These are phyloP conservation scores for Hesperophylax magnus DNA, from an alignment of 1,140 invertebrate genomes.

Conservation along the genomic window DNA sequence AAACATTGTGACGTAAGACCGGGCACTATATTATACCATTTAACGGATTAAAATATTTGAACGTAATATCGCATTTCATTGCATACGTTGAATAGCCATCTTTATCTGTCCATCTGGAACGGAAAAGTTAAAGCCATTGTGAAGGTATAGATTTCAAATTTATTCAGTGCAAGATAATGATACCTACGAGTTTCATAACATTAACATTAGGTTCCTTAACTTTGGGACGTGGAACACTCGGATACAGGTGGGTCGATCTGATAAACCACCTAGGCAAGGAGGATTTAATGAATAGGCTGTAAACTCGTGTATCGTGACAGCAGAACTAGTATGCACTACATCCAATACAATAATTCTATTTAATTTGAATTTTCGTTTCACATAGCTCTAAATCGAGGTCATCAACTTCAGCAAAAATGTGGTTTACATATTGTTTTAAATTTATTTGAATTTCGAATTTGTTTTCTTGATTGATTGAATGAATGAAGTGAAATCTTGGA, in stretches of 20 bases:
- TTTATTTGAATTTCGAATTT: too few relatives aligned
- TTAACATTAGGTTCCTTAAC: not conserved
- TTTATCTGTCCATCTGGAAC: conserved; percentile 13
- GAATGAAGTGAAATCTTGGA: too few relatives aligned
- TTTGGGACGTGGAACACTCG: not conserved
- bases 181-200: conserved; percentile 17
- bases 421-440: too few relatives aligned
- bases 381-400: too few relatives aligned
- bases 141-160: conserved; percentile 25
- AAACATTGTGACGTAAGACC: too few relatives aligned
- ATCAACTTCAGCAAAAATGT: too few relatives aligned
- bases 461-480: too few relatives aligned
- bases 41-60: too few relatives aligned
- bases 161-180: not conserved
- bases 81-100: not conserved
- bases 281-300: conserved; percentile 3
- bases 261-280: not conserved
- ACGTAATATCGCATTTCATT: too few relatives aligned
- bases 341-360: not conserved
- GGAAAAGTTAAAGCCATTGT: conserved; percentile 11
- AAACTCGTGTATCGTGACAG: not conserved
- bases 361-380: too few relatives aligned
- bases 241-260: conserved; percentile 23
- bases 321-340: not conserved
- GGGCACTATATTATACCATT: too few relatives aligned